phyloP scores from a whole-genome alignment of 2,888 invertebrate genomes.

The Zelleria hepariella region DNA sequence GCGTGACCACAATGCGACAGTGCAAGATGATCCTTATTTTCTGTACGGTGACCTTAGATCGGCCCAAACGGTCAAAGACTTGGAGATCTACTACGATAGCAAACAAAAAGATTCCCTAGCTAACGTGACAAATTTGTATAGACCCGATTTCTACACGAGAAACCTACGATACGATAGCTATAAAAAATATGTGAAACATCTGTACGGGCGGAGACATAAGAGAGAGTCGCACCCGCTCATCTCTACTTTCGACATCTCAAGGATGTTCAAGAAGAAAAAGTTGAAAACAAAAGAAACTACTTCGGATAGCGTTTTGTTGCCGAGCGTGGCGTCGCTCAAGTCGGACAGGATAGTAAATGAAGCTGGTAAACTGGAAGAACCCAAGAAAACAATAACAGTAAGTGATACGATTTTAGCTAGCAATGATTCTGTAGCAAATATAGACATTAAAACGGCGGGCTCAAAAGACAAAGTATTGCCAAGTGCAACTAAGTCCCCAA shows the following conservation, averaged over 20 bases:
- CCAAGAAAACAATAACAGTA: neutral
- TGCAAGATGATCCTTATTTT: neutral
- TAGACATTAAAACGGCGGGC: neutral
- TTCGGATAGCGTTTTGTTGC: conserved; percentile 11
- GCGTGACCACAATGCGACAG: neutral
- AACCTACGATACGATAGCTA: neutral
- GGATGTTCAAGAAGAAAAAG: conserved; percentile 38
- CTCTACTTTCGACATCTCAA: conserved; percentile 42
- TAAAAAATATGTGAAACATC: neutral
- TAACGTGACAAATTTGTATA: neutral
- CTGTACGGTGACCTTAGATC: neutral
- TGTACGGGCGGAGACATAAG: neutral
- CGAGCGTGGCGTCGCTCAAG: conserved; percentile 30
- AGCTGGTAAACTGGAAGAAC: neutral
- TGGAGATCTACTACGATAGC: neutral
- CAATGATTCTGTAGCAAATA: neutral
- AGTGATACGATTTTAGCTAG: neutral
- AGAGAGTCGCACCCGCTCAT: conserved; percentile 1
- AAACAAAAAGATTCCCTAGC: neutral
- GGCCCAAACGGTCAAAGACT: neutral
- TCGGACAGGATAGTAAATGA: conserved; percentile 8
- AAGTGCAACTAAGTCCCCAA: neutral
- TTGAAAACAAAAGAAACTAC: conserved; percentile 15
- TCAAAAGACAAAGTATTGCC: neutral
- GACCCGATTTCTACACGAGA: neutral